A percentile compares a stretch with the other conserved stretches of the same genome.
These are phyloP conservation scores for Alsophila aescularia DNA, from an alignment of 2,888 invertebrate genomes.

Conservation along the genomic window DNA sequence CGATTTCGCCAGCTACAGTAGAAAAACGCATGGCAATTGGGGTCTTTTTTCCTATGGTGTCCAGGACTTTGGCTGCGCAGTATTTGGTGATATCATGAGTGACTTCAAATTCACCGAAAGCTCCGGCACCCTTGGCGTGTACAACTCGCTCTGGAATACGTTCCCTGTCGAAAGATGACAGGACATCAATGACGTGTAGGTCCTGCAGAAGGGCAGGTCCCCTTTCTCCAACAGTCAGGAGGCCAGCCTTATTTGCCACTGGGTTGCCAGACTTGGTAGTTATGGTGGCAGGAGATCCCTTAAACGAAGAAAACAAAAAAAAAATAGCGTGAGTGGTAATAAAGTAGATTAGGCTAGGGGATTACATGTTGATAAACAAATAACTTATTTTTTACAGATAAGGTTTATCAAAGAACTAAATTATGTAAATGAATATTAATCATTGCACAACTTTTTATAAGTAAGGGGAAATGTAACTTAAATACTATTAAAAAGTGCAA, in stretches of 20 bases:
- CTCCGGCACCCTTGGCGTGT: constrained; percentile 97
- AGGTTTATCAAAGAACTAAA: neutral
- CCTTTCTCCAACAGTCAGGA: constrained; percentile 92
- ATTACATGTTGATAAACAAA: neutral
- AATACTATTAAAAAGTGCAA: too few species aligned
- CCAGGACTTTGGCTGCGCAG: constrained; percentile 91
- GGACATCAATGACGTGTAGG: constrained; percentile 90
- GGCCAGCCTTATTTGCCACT: constrained; percentile 89
- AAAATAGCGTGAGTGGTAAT: neutral
- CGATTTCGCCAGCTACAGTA: constrained; percentile 94
- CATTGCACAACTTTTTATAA: too few species aligned
- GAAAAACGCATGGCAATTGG: constrained; percentile 93
- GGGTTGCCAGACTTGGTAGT: constrained; percentile 94
- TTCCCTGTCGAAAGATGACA: constrained; percentile 94
- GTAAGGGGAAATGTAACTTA: too few species aligned
- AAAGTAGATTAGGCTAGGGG: neutral
- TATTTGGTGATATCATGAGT: constrained; percentile 94
- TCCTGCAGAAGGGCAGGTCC: constrained; percentile 96
- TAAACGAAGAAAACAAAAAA: constrained; percentile 45
- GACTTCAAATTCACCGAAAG: constrained; percentile 94
- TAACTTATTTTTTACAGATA: constrained; percentile 9
- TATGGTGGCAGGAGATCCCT: constrained; percentile 85
- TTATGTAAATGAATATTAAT: too few species aligned
- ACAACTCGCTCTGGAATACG: constrained; percentile 98
- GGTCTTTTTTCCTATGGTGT: constrained; percentile 90